Conservation (phyloP, 2,888 invertebrate genomes). For the Ctenicera cuprea region DNA sequence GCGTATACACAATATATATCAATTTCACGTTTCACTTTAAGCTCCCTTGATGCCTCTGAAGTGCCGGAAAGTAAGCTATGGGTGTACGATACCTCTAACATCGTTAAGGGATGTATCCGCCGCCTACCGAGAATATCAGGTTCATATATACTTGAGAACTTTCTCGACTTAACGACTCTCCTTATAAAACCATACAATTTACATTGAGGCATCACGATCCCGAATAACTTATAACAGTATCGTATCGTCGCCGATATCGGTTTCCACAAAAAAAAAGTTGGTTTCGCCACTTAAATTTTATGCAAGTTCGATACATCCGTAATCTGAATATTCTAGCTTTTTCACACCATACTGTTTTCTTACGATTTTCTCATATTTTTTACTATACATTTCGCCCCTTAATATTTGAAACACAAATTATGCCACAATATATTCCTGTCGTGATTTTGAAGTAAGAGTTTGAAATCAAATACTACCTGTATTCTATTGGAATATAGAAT, state of each 20-base stretch:
- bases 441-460: not conserved
- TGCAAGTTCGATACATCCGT: conserved; percentile 21
- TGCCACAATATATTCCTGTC: no score
- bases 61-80: conserved; percentile 53
- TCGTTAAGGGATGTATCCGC: conserved; percentile 47
- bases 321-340: not conserved
- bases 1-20: conserved; percentile 49
- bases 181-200: conserved; percentile 46
- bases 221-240: conserved; percentile 31
- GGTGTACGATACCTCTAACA: conserved; percentile 48
- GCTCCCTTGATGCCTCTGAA: conserved; percentile 51
- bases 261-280: conserved; percentile 10
- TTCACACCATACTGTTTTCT: not conserved
- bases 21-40: conserved; percentile 53
- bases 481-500: not conserved
- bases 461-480: not conserved
- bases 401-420: not conserved
- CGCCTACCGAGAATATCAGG: conserved; percentile 42
- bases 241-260: conserved; percentile 25
- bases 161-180: conserved; percentile 30
- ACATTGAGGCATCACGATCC: conserved; percentile 28
- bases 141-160: conserved; percentile 44
- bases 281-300: conserved; percentile 18
- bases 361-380: not conserved
- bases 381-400: not conserved